These are phyloP conservation scores for Rhipidura dahli DNA, from an alignment of 2,113 vertebrate species.

Conservation along the genomic window DNA sequence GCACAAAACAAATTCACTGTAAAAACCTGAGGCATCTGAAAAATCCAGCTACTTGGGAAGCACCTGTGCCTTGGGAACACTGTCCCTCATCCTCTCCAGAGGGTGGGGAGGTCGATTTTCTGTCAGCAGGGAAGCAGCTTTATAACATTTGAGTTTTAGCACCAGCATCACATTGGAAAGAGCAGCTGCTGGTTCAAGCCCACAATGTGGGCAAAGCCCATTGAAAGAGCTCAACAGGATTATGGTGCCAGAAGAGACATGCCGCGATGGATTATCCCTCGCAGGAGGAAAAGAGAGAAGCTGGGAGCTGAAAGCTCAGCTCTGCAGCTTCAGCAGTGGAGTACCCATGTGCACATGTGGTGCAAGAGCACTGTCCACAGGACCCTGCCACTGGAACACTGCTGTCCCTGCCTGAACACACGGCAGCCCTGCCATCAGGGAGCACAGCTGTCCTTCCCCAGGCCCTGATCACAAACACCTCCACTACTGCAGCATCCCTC, in stretches of 20 bases:
- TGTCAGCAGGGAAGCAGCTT: not conserved
- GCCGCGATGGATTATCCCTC: not conserved
- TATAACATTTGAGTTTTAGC: not conserved
- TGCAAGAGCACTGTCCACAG: not conserved
- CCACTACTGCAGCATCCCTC: not conserved
- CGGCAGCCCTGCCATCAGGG: not conserved
- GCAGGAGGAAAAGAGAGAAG: not conserved
- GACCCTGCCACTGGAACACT: not conserved
- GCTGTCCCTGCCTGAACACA: not conserved
- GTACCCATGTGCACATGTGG: fast-evolving
- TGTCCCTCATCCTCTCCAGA: not conserved
- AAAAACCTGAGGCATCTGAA: not conserved
- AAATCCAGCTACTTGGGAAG: not conserved
- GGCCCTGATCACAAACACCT: not conserved
- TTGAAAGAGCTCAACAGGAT: not conserved
- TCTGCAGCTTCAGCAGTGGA: not conserved
- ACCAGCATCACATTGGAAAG: not conserved
- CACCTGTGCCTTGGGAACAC: not conserved
- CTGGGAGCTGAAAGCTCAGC: not conserved
- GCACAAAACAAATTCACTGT: not conserved
- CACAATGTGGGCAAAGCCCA: not conserved
- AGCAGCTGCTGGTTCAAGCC: not conserved
- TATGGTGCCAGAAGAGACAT: not conserved
- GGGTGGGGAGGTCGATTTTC: not conserved
- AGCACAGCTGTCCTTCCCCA: not conserved